These are phyloP conservation scores for Spinibarbus caldwelli DNA, from an alignment of 2,797 vertebrate genomes.

Conservation along the genomic window DNA sequence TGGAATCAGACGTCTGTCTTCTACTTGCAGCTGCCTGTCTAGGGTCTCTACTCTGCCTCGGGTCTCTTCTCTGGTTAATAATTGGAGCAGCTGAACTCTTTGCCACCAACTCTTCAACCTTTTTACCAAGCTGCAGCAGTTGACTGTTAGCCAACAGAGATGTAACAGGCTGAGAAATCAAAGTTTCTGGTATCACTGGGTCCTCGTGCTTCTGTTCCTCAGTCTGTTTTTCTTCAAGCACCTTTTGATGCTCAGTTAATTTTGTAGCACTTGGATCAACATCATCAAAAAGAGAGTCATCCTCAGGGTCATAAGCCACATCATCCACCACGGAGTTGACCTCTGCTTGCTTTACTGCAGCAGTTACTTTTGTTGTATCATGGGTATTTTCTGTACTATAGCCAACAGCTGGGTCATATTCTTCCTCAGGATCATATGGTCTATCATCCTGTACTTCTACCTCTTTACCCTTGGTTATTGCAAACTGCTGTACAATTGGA, in stretches of 20 bases:
- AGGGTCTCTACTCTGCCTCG: constrained; percentile 90
- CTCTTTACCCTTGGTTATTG: constrained; percentile 83
- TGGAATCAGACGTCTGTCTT: constrained; percentile 68
- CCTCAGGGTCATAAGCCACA: constrained; percentile 96
- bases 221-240: constrained; percentile 87
- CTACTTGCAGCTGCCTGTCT: constrained; percentile 76
- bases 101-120: constrained; percentile 76
- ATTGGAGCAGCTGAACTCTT: constrained; percentile 73
- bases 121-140: constrained; percentile 85
- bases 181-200: constrained; percentile 79
- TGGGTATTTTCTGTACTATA: constrained; percentile 73
- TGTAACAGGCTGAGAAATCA: constrained; percentile 84
- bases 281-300: constrained; percentile 95
- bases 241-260: constrained; percentile 84
- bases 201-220: constrained; percentile 87
- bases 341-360: constrained; percentile 69
- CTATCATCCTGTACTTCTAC: constrained; percentile 91
- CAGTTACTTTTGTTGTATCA: constrained; percentile 69
- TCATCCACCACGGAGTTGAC: constrained; percentile 80
- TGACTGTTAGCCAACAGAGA: constrained; percentile 80
- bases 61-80: constrained; percentile 83
- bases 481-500: constrained; percentile 92
- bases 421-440: constrained; percentile 97
- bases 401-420: constrained; percentile 87
- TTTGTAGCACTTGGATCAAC: constrained; percentile 79